Conservation (phyloP, 1,140 invertebrate genomes). For the Anagrus nilaparvatae region DNA sequence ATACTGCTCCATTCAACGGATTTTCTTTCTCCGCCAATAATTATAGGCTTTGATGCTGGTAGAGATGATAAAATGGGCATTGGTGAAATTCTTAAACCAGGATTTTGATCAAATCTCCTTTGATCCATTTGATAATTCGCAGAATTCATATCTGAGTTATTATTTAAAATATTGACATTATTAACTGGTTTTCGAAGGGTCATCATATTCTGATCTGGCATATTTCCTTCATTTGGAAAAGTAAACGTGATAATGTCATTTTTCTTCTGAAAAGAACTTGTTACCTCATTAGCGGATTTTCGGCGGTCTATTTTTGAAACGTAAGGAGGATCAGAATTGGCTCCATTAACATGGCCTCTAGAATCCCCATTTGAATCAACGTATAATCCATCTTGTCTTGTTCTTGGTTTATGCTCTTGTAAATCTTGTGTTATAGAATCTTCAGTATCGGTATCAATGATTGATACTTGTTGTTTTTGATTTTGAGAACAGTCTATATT, state of each 20-base stretch:
- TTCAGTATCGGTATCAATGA: slow-evolving; percentile 13
- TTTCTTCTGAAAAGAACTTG: slow-evolving; percentile 28
- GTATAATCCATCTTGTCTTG: slow-evolving; percentile 37
- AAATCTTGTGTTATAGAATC: background rate
- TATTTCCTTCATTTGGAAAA: slow-evolving; percentile 29
- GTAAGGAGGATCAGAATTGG: slow-evolving; percentile 32
- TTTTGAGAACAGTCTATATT: slow-evolving; percentile 25
- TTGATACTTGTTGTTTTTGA: slow-evolving; percentile 21
- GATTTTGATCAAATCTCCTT: slow-evolving; percentile 24
- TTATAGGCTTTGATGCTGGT: slow-evolving; percentile 6
- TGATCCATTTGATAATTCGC: slow-evolving; percentile 27
- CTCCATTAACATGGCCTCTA: slow-evolving; percentile 20
- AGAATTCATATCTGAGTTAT: slow-evolving; percentile 29
- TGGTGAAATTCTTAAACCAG: slow-evolving; percentile 30
- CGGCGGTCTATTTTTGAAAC: slow-evolving; percentile 33
- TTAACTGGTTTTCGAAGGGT: slow-evolving; percentile 22
- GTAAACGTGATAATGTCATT: slow-evolving; percentile 37
- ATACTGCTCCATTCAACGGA: slow-evolving; percentile 31
- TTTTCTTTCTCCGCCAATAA: slow-evolving; percentile 25
- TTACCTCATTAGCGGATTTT: slow-evolving; percentile 36
- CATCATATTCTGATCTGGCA: slow-evolving; percentile 14
- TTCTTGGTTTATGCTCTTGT: slow-evolving; percentile 18
- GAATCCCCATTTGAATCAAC: slow-evolving; percentile 31
- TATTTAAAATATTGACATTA: slow-evolving; percentile 26
- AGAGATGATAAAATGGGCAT: slow-evolving; percentile 20